A percentile compares a stretch with the other conserved stretches of the same genome.
These are phyloP conservation scores for Xanthorhoe designata DNA, from an alignment of 2,888 invertebrate genomes.

Conservation along the genomic window DNA sequence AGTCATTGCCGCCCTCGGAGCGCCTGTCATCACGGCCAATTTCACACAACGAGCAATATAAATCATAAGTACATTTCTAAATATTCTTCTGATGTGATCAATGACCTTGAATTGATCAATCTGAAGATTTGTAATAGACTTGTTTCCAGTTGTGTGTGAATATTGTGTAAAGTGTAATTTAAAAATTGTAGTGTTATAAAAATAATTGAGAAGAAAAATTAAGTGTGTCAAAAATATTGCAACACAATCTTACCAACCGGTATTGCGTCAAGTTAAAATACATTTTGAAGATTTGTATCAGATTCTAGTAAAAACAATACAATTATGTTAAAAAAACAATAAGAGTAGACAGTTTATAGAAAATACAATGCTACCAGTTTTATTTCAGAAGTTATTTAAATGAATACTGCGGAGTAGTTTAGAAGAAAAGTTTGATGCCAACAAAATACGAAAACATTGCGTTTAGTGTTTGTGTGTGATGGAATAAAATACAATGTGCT, in stretches of 20 bases:
- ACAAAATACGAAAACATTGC: slow-evolving; percentile 29
- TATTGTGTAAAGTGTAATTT: slow-evolving; percentile 5
- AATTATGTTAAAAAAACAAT: background rate
- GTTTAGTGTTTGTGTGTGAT: slow-evolving; percentile 34
- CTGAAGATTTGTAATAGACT: slow-evolving; percentile 1
- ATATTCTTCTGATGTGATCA: background rate
- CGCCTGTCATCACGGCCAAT: slow-evolving; percentile 66
- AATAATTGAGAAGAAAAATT: background rate
- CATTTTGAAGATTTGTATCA: background rate
- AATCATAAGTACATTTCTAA: background rate
- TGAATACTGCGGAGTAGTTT: slow-evolving; percentile 19
- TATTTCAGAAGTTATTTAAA: slow-evolving; percentile 13
- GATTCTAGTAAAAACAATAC: background rate
- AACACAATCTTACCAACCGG: slow-evolving; percentile 7
- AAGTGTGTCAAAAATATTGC: slow-evolving; percentile 11
- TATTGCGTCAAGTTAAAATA: slow-evolving; percentile 6
- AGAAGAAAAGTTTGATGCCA: slow-evolving; percentile 21
- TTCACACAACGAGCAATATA: background rate
- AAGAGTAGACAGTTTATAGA: slow-evolving; percentile 4
- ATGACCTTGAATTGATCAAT: background rate
- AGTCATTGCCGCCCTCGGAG: slow-evolving; percentile 82
- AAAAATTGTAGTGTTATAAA: background rate
- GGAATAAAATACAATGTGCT: slow-evolving; percentile 37
- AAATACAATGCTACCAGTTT: slow-evolving; percentile 21
- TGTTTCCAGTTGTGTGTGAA: slow-evolving; percentile 6